phyloP scores from a whole-genome alignment of 2,113 vertebrate genomes.

The Riparia riparia region DNA sequence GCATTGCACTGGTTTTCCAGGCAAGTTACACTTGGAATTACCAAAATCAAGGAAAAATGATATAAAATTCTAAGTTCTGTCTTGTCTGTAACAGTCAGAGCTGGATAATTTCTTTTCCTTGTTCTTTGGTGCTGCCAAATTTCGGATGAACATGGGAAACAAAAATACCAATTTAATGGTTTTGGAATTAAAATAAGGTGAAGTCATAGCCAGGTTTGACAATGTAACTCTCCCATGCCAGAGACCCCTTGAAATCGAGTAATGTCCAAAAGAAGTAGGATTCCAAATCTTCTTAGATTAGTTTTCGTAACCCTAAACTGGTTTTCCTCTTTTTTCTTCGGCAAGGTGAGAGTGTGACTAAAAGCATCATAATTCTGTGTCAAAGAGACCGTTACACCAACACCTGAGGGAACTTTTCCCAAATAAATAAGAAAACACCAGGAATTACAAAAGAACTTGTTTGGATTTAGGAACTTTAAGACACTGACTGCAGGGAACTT shows the following conservation, averaged over 20 bases:
- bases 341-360: background rate
- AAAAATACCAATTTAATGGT: background rate
- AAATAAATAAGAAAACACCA: background rate
- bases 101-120: background rate
- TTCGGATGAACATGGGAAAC: background rate
- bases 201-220: background rate
- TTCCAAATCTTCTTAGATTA: background rate
- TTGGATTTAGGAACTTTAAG: background rate
- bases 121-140: background rate
- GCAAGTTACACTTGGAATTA: background rate
- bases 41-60: background rate
- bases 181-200: background rate
- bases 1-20: background rate
- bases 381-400: accelerated
- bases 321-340: background rate
- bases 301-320: background rate
- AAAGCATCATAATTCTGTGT: background rate
- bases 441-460: background rate
- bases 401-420: background rate
- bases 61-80: background rate
- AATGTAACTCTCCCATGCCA: background rate
- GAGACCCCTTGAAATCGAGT: background rate
- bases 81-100: background rate
- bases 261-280: background rate
- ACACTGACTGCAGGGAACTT: background rate